phyloP scores from a whole-genome alignment of 92 coral and sea anemone genomes.

The Micromussa lordhowensis region DNA sequence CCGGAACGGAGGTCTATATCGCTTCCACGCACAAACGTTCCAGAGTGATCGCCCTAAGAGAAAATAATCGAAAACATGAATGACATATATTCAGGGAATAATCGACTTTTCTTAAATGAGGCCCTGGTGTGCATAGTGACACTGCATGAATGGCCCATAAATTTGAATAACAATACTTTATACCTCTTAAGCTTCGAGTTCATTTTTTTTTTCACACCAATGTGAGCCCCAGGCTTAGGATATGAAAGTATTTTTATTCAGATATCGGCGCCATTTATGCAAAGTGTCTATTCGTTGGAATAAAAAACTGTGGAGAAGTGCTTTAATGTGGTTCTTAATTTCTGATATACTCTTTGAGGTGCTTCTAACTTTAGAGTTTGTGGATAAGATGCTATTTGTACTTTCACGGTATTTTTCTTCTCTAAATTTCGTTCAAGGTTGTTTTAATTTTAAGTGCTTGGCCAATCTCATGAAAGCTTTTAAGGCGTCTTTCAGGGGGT shows the following conservation, averaged over 20 bases:
- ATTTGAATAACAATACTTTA: too few relatives aligned
- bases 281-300: background rate
- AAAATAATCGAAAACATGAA: background rate
- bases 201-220: too few relatives aligned
- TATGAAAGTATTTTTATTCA: background rate
- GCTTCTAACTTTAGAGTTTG: background rate
- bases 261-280: too few relatives aligned
- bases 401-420: background rate
- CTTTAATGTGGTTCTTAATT: background rate
- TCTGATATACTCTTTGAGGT: background rate
- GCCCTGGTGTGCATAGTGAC: too few relatives aligned
- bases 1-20: conserved; percentile 86
- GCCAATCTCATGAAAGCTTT: background rate
- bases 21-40: conserved; percentile 95
- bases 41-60: conserved; percentile 83
- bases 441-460: background rate
- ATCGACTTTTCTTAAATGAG: too few relatives aligned
- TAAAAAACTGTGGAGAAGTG: background rate
- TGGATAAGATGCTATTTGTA: background rate
- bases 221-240: background rate
- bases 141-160: too few relatives aligned
- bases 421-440: background rate
- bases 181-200: too few relatives aligned
- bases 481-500: too few relatives aligned
- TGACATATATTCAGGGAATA: background rate